Conservation (phyloP, 2,888 invertebrate genomes). For the Parascotia fuliginaria region DNA sequence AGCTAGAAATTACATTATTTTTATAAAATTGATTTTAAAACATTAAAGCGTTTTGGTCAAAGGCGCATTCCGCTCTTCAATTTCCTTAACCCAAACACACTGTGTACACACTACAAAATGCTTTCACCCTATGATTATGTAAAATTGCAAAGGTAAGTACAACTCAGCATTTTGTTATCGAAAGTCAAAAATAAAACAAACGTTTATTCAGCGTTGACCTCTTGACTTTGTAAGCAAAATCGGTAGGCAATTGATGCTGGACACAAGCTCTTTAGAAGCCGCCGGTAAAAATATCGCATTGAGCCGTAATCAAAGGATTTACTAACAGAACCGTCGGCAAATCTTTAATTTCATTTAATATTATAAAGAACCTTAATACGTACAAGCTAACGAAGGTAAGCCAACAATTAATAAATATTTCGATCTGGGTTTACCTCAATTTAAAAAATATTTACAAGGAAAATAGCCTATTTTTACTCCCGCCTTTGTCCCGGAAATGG, state of each 20-base stretch:
- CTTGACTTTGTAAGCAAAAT: slow-evolving; percentile 38
- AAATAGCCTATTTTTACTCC: too few species aligned
- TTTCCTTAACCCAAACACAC: too few species aligned
- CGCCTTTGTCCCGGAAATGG: too few species aligned
- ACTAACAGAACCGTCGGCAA: background rate
- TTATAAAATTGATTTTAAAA: too few species aligned
- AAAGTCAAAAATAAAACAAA: slow-evolving; percentile 20
- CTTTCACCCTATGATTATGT: too few species aligned
- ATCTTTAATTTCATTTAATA: slow-evolving; percentile 13
- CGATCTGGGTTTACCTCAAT: background rate
- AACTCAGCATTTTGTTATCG: slow-evolving; percentile 9
- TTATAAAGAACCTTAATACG: slow-evolving; percentile 17
- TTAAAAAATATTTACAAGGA: background rate
- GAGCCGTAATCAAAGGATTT: slow-evolving; percentile 41
- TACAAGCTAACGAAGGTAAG: background rate
- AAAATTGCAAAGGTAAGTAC: too few species aligned
- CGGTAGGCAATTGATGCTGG: slow-evolving; percentile 33
- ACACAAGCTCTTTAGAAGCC: slow-evolving; percentile 16
- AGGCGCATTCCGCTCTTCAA: too few species aligned
- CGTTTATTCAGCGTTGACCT: slow-evolving; percentile 26
- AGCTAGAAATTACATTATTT: too few species aligned
- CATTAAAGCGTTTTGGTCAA: too few species aligned
- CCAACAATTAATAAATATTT: background rate
- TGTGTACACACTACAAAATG: background rate
- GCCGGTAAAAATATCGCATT: slow-evolving; percentile 32